A percentile compares a stretch with the other conserved stretches of the same genome.
Conservation (phyloP, 2,797 vertebrate genomes). For the Tapera naevia region DNA sequence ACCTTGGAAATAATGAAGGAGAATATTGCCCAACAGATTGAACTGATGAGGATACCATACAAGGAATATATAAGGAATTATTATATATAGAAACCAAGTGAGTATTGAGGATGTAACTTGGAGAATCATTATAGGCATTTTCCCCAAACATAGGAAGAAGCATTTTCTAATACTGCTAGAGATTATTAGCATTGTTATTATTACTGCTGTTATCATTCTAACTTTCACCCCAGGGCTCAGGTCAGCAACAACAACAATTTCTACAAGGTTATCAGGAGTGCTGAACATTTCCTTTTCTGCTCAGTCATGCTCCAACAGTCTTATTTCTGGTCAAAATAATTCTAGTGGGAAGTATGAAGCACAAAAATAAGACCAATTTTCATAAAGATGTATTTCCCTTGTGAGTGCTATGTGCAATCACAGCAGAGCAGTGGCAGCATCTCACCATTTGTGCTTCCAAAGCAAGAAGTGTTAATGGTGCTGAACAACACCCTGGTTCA, state of each 20-base stretch:
- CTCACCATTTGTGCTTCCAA: background rate
- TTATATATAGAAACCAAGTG: background rate
- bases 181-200: background rate
- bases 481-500: background rate
- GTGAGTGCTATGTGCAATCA: background rate
- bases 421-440: background rate
- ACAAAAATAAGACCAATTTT: constrained; percentile 13
- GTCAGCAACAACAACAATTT: background rate
- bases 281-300: background rate
- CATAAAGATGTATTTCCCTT: background rate
- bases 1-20: background rate
- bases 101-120: background rate
- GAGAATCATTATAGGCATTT: background rate
- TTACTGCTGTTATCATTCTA: background rate
- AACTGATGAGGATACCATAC: background rate
- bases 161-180: background rate
- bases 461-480: background rate
- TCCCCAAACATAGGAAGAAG: background rate
- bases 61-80: background rate
- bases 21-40: background rate
- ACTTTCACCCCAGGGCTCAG: background rate
- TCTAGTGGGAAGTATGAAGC: background rate
- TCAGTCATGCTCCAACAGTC: background rate
- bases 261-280: background rate
- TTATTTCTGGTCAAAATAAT: background rate